Base-by-base conservation (phyloP, 2,797 vertebrate genomes). In the Clarias platycephalus region DNA sequence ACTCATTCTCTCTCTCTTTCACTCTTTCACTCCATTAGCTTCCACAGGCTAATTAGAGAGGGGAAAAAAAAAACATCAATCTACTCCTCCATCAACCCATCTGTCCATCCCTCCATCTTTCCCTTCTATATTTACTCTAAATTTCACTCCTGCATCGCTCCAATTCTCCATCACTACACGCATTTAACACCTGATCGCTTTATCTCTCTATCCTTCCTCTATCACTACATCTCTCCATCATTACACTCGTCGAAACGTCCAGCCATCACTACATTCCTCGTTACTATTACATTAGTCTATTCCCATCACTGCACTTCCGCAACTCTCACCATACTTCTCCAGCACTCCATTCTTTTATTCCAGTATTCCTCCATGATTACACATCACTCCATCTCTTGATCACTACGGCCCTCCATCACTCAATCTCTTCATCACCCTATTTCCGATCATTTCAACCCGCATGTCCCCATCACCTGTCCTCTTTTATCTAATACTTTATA, bases 11-110 rank as follows among this genome's bases (percentile, higher is more conserved):
- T 94, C 92, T 62, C 24, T 62, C 57, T 16, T 10, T 62, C 96
- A 96, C 97, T 97, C 97, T 95, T 92, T 94, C 95, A 94, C 96
- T 97, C 96, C 96, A 98, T 98, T 97, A 97, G 94, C 93, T 91
- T 92, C 93, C 95, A 96, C 94, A 94, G 94, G 94, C 96, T 97
- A 96, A 97, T 98, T 97, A 96, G 95, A 95, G 94, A 92, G 37
- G 49, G 24, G 31, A n/a, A 31, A 31, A 3, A 20, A 28, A 67
- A 28, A 7, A 12, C 63, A 67, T 16, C 28, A 55, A 66, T 67
- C 63, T 26, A 55, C 49, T 31, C 15, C 79, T 68, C 26, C 40
- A 16, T 66, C 78, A 66, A 57, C 20, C 31, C 79, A 67, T 67
- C 79, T 66, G 26, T 80, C 26, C 62, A 67, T 80, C 26, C 18